Evolutionary conservation across 2,113 vertebrate species (phyloP).

Genomic region (Hyperopisus bebe): DNA sequence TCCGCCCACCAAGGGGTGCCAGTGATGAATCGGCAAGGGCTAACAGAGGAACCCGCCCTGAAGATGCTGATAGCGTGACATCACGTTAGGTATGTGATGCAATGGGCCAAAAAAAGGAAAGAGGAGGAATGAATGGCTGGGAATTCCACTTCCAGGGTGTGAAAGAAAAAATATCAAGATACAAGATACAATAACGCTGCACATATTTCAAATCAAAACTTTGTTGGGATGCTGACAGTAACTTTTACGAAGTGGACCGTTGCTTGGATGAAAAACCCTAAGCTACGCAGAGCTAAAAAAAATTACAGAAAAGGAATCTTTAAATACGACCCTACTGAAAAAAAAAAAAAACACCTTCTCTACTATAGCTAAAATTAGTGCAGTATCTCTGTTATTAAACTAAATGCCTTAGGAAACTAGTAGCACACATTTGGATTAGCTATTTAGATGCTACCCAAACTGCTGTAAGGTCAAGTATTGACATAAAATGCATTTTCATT

Average conservation of each 20-base stretch:
- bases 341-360: conserved; percentile 25
- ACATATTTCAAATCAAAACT: conserved; percentile 29
- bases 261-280: conserved; percentile 42
- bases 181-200: background rate
- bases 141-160: conserved; percentile 9
- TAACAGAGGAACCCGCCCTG: background rate
- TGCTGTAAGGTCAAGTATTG: conserved; percentile 59
- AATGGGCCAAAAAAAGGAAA: background rate
- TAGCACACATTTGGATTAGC: conserved; percentile 50
- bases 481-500: conserved; percentile 55
- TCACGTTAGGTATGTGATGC: background rate
- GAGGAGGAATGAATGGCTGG: conserved; percentile 15
- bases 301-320: background rate
- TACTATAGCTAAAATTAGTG: conserved; percentile 54
- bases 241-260: conserved; percentile 30
- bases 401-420: conserved; percentile 44
- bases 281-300: conserved; percentile 26
- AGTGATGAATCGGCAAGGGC: background rate
- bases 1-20: background rate
- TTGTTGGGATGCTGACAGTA: conserved; percentile 18
- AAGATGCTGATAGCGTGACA: background rate
- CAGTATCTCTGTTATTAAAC: conserved; percentile 49
- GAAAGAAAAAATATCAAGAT: background rate
- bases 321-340: conserved; percentile 19
- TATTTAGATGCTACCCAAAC: conserved; percentile 52